Evolutionary conservation across 1,140 invertebrate species (phyloP).

Genomic region (Drosophila ironensis): DNA sequence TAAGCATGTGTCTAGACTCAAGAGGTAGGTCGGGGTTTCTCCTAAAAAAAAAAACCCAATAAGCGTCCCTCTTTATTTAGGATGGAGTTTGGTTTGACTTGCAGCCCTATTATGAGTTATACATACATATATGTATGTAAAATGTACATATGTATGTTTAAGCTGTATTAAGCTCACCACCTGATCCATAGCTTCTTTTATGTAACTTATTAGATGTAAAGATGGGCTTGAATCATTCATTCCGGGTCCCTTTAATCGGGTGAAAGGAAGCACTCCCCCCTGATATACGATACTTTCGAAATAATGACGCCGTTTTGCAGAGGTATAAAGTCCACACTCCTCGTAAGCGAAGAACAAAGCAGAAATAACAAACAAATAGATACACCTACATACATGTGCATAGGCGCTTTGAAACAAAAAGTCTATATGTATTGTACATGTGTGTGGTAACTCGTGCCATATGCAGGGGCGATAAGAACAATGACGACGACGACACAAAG

Average conservation of each 20-base stretch:
- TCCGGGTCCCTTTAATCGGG: background rate
- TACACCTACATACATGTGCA: background rate
- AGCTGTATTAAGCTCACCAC: no score
- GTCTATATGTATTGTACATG: slow-evolving; percentile 11
- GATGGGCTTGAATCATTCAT: slow-evolving; percentile 52
- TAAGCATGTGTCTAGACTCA: background rate
- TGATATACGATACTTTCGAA: slow-evolving; percentile 1
- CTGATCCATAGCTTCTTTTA: no score
- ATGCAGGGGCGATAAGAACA: slow-evolving; percentile 60
- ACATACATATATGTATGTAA: no score
- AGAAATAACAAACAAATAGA: slow-evolving; percentile 19
- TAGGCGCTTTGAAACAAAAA: background rate
- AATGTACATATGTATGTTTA: background rate
- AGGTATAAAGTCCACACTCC: background rate
- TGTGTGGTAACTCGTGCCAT: no score
- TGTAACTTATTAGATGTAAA: background rate
- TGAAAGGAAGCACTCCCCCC: background rate
- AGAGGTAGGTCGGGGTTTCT: slow-evolving; percentile 28
- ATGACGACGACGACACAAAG: slow-evolving; percentile 64
- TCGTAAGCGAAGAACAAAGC: background rate
- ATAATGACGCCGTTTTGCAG: background rate
- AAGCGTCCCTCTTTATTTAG: no score
- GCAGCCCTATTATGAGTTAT: no score
- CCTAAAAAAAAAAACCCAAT: no score
- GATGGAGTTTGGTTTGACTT: no score